phyloP scores from a whole-genome alignment of 2,113 vertebrate species.

The Noturus placidus region DNA sequence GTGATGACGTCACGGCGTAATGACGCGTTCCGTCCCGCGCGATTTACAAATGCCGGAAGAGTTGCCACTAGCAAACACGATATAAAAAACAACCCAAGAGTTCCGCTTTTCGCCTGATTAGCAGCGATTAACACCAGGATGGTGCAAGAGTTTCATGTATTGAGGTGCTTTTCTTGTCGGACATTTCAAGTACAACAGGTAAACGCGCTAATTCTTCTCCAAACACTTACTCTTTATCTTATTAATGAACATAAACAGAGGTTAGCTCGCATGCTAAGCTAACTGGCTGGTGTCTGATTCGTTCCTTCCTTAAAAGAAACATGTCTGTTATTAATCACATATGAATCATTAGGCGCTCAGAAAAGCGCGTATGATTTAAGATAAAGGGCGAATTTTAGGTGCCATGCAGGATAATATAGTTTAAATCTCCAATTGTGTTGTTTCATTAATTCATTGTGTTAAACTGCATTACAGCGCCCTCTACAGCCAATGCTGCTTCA shows the following conservation, averaged over 20 bases:
- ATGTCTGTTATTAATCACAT: background rate
- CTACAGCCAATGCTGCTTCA: background rate
- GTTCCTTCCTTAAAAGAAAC: background rate
- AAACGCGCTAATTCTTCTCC: background rate
- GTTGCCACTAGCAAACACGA: too few species aligned
- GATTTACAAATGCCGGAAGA: background rate
- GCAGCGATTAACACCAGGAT: constrained; percentile 8
- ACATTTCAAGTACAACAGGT: constrained; percentile 66
- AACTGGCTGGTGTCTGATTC: background rate
- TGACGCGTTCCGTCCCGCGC: background rate
- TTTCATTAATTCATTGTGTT: background rate
- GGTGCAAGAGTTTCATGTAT: constrained; percentile 62
- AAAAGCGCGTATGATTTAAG: background rate
- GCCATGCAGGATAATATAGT: background rate
- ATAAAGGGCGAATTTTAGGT: background rate
- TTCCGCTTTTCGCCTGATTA: background rate
- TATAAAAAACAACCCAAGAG: background rate
- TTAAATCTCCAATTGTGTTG: background rate
- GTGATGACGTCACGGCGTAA: background rate
- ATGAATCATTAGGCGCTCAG: background rate
- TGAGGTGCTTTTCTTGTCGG: constrained; percentile 60
- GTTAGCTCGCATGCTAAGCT: background rate
- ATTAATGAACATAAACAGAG: background rate
- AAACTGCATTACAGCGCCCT: background rate
- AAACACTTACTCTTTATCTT: background rate